Evolutionary conservation across 2,113 vertebrate species (phyloP), one percentile per base, ranked within the genome.

Genomic region (Campylomormyrus numenius): DNA sequence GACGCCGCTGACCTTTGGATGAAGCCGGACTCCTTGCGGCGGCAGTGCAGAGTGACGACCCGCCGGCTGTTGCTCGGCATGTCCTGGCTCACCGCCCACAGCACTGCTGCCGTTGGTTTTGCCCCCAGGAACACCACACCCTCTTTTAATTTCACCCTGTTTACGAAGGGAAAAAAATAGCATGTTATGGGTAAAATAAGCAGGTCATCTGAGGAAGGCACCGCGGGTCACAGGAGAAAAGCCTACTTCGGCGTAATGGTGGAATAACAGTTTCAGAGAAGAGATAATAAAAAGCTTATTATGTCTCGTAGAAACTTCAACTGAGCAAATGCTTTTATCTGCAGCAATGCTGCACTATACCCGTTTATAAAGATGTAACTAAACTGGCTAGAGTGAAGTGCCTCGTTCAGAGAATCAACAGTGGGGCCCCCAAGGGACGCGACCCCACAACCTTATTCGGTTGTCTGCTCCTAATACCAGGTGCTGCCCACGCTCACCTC

Each of bases 81-180:
- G 0, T 96, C 97, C 92, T 97, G 96, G 86, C 94, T 96, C 45
- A 99, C 94, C 42, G 98, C 97, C 98, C 98, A 99, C 53, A 95
- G 27, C 31, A 95, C 92, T 0, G 98, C 97, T 94, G 96, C 97
- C 95, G 96, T 98, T 94, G 97, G 96, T 89, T 97, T 94, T 0
- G 98, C 96, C 0, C 96, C 95, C 0, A 97, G 90, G 77, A 99
- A 94, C 0, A 93, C 96, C 94, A 99, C 94, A 0, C 98, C 98
- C 90, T 96, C 97, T 95, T 97, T 97, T 94, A 98, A 96, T 94
- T 98, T 98, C 6, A 97, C 98, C 95, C 98, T 99, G 93, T 9
- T 2, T 89, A 80, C 91, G 94, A 52, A 58, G 5, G n/a, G 56
- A 8, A 31, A 84, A 19, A n/a, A 13, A 35, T 17, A 15, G 53